Evolutionary conservation across 2,113 vertebrate species (phyloP).

Genomic region (Penelope pileata): DNA sequence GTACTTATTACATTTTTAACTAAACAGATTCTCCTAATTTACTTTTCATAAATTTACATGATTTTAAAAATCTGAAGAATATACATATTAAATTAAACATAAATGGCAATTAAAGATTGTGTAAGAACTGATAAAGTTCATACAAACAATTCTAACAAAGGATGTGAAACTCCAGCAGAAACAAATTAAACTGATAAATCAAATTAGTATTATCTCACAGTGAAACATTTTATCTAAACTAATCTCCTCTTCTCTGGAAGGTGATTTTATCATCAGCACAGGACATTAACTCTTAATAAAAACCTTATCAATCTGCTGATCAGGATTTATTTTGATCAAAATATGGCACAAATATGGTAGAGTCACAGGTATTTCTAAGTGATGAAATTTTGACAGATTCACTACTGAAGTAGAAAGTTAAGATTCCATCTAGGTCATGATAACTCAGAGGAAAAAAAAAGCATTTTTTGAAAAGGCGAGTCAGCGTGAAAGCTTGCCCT

Average conservation of each 20-base stretch:
- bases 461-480: neutral
- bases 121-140: neutral
- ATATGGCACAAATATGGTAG: neutral
- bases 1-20: neutral
- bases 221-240: neutral
- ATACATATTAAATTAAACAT: neutral
- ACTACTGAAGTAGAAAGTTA: neutral
- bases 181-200: constrained; percentile 17
- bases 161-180: neutral
- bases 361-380: neutral
- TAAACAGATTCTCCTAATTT: neutral
- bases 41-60: neutral
- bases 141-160: neutral
- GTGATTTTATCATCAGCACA: neutral
- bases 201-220: neutral
- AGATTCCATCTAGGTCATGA: neutral
- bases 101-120: neutral
- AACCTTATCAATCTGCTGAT: neutral
- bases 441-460: neutral
- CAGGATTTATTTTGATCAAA: neutral
- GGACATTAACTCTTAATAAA: neutral
- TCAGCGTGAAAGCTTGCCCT: neutral
- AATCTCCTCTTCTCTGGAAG: neutral
- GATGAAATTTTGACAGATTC: neutral
- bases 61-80: neutral